Evolutionary conservation across 2,888 invertebrate genomes (phyloP).

Genomic region (Apamea anceps): DNA sequence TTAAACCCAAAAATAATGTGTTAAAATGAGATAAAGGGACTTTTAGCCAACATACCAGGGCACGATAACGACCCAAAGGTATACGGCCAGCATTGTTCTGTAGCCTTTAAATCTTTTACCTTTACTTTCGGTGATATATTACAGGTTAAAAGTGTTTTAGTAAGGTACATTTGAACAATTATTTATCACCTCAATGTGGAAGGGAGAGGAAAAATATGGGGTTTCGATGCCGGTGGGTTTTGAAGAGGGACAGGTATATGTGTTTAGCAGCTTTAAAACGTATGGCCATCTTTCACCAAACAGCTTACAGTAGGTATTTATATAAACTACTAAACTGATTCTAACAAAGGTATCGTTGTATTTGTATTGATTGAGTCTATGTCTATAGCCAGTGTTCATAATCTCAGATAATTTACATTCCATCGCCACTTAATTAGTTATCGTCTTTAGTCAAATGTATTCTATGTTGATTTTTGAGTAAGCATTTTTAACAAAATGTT

Average conservation of each 20-base stretch:
- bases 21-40: conserved; percentile 50
- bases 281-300: background rate
- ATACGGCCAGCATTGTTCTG: conserved; percentile 62
- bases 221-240: background rate
- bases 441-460: too few species aligned
- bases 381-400: too few species aligned
- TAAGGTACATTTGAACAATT: conserved; percentile 62
- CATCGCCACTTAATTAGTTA: too few species aligned
- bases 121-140: conserved; percentile 65
- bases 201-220: conserved; percentile 2
- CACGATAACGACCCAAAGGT: conserved; percentile 60
- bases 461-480: too few species aligned
- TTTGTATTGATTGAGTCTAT: too few species aligned
- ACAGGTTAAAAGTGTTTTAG: conserved; percentile 64
- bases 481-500: too few species aligned
- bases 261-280: background rate
- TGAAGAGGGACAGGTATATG: background rate
- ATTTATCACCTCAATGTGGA: conserved; percentile 47
- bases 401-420: too few species aligned
- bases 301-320: too few species aligned
- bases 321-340: background rate
- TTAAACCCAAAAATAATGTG: conserved; percentile 24
- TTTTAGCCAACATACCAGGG: conserved; percentile 42
- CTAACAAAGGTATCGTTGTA: background rate
- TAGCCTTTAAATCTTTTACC: conserved; percentile 68